Base-by-base conservation (phyloP, 2,113 vertebrate genomes). In the Phylloscopus whistleri region DNA sequence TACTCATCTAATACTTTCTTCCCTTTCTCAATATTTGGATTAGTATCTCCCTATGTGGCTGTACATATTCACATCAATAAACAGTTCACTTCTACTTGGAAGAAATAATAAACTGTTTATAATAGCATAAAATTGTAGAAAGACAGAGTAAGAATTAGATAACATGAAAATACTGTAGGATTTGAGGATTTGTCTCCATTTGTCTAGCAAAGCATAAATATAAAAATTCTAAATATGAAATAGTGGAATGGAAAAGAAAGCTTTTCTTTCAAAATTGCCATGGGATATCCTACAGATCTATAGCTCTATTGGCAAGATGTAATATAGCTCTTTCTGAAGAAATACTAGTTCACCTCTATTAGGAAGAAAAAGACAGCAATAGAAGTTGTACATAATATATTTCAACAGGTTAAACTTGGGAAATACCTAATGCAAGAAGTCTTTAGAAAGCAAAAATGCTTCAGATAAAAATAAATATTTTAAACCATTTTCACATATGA, bases 11-110 rank as follows among this genome's bases (percentile, higher is more conserved):
- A 91, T 88, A 69, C 7, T 89, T 91, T 73, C 56, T 90, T 93
- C 30, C 39, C 21, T 83, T 96, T 93, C 84, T 96, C 48, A 87
- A 8, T 93, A 85, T 95, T 93, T 96, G 87, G 87, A 90, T 85
- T 94, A 91, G 33, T 63, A 62, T 62, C 51, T 89, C 35, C 59
- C 43, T 80, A 51, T 87, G 78, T 76, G 74, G 22, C 62, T 91
- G 27, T n/a, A 62, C 21, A 21, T 84, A 91, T 39, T 62, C 72
- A 66, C 0, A 2, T 86, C 72, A 93, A 83, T 86, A 94, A 94
- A 80, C 75, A 88, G 76, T 85, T 92, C 75, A 22, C n/a, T 85
- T 83, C 63, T 95, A 33, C 67, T 94, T 92, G 83, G 51, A 58
- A 88, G 79, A 94, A 96, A 88, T 83, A 92, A 88, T 80, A 84